phyloP scores from a whole-genome alignment of 1,140 invertebrate species.

The Diabrotica virgifera region DNA sequence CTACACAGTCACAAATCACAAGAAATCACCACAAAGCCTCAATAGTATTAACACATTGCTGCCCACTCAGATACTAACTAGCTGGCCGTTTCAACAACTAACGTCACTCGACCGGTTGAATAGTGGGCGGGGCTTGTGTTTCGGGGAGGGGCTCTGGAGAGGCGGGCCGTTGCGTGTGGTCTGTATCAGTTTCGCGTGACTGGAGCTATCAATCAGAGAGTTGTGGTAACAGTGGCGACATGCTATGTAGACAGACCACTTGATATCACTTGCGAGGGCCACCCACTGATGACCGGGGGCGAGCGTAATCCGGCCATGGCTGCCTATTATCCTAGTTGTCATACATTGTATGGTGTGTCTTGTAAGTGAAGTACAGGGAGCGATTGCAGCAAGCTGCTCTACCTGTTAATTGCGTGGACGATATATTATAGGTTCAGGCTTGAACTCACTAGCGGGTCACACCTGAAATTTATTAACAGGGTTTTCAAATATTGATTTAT shows the following conservation, averaged over 20 bases:
- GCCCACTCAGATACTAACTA: constrained; percentile 37
- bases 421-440: no score
- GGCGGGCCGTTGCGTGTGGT: constrained; percentile 40
- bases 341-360: constrained; percentile 10
- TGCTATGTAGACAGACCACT: constrained; percentile 48
- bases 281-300: constrained; percentile 42
- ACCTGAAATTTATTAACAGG: no score
- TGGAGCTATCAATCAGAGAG: constrained; percentile 47
- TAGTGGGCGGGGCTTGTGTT: constrained; percentile 13
- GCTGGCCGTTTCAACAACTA: constrained; percentile 12
- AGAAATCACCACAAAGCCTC: constrained; percentile 20
- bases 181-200: constrained; percentile 45
- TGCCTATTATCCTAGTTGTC: constrained; percentile 33
- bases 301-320: constrained; percentile 35
- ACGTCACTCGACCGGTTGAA: constrained; percentile 1
- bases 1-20: constrained; percentile 32
- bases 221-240: constrained; percentile 49
- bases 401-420: not conserved
- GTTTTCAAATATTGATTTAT: no score
- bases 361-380: constrained; percentile 8
- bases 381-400: not conserved
- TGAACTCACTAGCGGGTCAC: no score
- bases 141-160: constrained; percentile 21
- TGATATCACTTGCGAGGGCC: constrained; percentile 44
- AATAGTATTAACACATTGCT: constrained; percentile 27